These are phyloP conservation scores for Chloropsis cyanopogon DNA, from an alignment of 2,113 vertebrate genomes.

Conservation along the genomic window DNA sequence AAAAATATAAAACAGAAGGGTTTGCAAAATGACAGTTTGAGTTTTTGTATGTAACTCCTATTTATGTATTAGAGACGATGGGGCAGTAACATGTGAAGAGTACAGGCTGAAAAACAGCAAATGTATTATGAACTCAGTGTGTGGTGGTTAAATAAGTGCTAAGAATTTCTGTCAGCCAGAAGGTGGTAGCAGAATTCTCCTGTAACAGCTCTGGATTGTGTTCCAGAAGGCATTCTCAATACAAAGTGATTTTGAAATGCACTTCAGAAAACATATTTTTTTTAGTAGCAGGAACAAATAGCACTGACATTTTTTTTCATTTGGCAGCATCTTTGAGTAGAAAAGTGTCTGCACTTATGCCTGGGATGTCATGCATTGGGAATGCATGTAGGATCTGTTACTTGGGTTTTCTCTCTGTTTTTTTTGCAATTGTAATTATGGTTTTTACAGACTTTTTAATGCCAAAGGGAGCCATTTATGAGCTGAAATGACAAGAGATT, in stretches of 20 bases:
- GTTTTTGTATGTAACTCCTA: background rate
- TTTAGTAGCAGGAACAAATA: constrained; percentile 47
- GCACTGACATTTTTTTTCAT: background rate
- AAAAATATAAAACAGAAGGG: background rate
- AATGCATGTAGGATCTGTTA: constrained; percentile 42
- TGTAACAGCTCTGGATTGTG: background rate
- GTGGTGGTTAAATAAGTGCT: background rate
- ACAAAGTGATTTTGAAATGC: constrained; percentile 36
- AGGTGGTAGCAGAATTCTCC: constrained; percentile 73
- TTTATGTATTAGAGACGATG: background rate
- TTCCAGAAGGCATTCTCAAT: constrained; percentile 37
- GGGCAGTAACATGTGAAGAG: background rate
- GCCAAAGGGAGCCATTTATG: constrained; percentile 26
- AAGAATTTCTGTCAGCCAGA: constrained; percentile 50
- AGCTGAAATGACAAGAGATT: constrained; percentile 17
- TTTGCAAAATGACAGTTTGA: background rate
- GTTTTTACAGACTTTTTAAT: constrained; percentile 40
- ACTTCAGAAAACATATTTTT: constrained; percentile 53
- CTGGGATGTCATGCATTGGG: constrained; percentile 24
- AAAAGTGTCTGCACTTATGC: constrained; percentile 45
- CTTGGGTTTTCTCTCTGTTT: constrained; percentile 23
- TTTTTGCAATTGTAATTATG: constrained; percentile 58
- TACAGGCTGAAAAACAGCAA: background rate
- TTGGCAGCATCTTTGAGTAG: constrained; percentile 44
- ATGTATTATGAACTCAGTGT: background rate